Base-by-base conservation (phyloP, 2,797 vertebrate species). In the Chloroceryle amazona region DNA sequence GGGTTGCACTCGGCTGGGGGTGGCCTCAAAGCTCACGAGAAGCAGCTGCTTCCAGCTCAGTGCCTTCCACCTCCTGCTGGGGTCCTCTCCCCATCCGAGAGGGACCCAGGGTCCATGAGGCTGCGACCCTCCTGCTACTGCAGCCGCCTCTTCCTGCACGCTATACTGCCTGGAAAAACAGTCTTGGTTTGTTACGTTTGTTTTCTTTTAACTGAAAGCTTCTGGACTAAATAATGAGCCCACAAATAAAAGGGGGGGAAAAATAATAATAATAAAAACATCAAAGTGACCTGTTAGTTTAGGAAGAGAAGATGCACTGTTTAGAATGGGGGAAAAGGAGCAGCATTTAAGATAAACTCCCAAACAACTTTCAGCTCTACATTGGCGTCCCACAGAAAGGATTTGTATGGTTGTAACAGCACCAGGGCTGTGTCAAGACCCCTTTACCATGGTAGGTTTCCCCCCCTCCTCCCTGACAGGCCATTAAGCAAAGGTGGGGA, bases 101-200 rank as follows among this genome's bases (percentile, higher is more conserved):
- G 31, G 57, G 70, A 39, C 35, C 20, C 10, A 1, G 0, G 0
- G 41, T 8, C 2, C 0, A 4, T 2, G 8, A 46, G 12, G 47
- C 70, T 79, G 70, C 13, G 8, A 29, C 58, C 33, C 35, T 61
- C 58, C 28, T 10, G 31, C 46, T 28, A 41, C 1, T 2, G 49
- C 82, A 78, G 33, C 19, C 52, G 0, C 19, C 54, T 57, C 47
- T 42, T 60, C 73, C 60, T 78, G 68, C 41, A 26, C 6, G 13
- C 42, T 46, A 41, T 6, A 4, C 42, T 26, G 57, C 58, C n/a
- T 60, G 31, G 78, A 68, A 82, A 55, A 58, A 46, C 46, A 46
- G 46, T 15, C 39, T 14, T 21, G 11, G 25, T 4, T 49, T 8
- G 11, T 20, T 41, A 41, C 14, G 39, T n/a, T 8, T 29, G 49